These are phyloP conservation scores for Junonia oenone DNA, from an alignment of 2,888 invertebrate species.

Conservation along the genomic window DNA sequence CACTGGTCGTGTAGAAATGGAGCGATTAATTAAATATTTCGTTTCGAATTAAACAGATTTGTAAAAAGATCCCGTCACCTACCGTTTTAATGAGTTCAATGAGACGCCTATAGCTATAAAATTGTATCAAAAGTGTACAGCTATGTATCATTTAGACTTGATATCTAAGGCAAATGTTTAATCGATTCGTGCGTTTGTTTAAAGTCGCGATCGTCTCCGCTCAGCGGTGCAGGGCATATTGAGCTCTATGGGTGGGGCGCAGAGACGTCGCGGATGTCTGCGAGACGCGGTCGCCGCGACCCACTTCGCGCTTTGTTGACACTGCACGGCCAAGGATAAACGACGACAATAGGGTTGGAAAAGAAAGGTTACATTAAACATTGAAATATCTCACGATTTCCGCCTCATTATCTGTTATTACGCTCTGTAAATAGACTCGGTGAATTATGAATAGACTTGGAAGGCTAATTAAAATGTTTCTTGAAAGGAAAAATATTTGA, in stretches of 20 bases:
- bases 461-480: no score
- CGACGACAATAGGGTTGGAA: constrained; percentile 1
- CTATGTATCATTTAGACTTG: background rate
- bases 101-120: no score
- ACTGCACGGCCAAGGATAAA: constrained; percentile 13
- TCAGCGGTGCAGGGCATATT: background rate
- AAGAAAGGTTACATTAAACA: background rate
- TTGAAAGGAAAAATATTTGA: no score
- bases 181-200: background rate
- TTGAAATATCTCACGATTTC: background rate
- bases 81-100: background rate
- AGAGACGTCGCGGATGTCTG: background rate
- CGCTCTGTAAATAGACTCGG: no score
- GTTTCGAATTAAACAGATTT: background rate
- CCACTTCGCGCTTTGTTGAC: constrained; percentile 7
- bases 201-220: background rate
- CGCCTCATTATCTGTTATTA: background rate
- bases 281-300: background rate
- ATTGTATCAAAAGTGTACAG: no score
- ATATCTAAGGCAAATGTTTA: background rate
- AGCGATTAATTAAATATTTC: constrained; percentile 2
- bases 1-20: background rate
- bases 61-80: background rate
- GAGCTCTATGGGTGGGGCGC: no score
- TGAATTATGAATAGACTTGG: no score